Evolutionary conservation across 2,797 vertebrate genomes (phyloP), one percentile per base, ranked within the genome.

Genomic region (Scleropages formosus): DNA sequence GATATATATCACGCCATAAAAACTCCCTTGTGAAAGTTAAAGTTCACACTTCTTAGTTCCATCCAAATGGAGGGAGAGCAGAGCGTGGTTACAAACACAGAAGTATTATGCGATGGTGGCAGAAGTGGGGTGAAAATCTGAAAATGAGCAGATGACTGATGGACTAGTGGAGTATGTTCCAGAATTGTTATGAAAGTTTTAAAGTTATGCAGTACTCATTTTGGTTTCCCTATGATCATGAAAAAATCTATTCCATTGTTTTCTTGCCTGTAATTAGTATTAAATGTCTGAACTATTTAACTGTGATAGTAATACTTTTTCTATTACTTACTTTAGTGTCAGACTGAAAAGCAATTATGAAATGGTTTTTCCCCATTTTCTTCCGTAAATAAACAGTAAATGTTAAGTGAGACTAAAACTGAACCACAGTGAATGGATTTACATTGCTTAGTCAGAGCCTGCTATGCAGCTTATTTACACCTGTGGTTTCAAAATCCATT

Each of bases 141-240:
- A 75, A 79, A 79, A 77, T 71, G 51, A 75, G 39, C 69, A 24
- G 72, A 56, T 75, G 61, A 58, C 68, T 76, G 31, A 59, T 56
- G 53, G 59, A 44, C 67, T n/a, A 53, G 8, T 18, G 56, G 60
- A 59, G 26, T 60, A 67, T 39, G 26, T 20, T 77, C 18, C 47
- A 59, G 31, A 44, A 39, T 20, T 22, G n/a, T 31, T 13, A 75
- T 39, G 66, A 72, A 59, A 59, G 26, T 73, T 22, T 46, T 26
- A 53, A 39, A 22, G 60, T 44, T 63, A 46, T 51, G 53, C 58
- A 20, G 65, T 64, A 66, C 73, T 71, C 39, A 76, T 66, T 69
- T 74, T 66, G 51, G 69, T 11, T 4, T 46, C 66, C 6, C 18
- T 66, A 46, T 44, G 31, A 65, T 39, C 47, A 20, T 77, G 63